phyloP scores from a whole-genome alignment of 2,888 invertebrate species.

The Amblyjoppa proteus region DNA sequence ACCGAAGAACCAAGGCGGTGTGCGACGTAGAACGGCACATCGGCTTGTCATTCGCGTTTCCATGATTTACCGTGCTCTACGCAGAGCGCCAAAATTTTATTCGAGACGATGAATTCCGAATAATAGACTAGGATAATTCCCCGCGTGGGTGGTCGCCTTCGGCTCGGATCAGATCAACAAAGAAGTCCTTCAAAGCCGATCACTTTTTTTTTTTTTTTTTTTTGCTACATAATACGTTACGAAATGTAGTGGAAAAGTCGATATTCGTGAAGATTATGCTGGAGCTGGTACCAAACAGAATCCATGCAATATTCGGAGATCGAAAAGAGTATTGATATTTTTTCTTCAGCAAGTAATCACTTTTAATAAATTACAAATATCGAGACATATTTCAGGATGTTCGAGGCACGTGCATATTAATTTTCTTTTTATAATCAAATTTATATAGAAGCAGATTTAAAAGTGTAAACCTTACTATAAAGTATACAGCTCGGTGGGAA shows the following conservation, averaged over 20 bases:
- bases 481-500: no score
- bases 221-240: neutral
- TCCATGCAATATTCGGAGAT: neutral
- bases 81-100: constrained; percentile 15
- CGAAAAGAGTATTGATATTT: neutral
- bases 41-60: constrained; percentile 7
- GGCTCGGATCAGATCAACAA: neutral
- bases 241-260: neutral
- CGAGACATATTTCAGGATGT: neutral
- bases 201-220: constrained; percentile 36
- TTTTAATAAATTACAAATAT: no score
- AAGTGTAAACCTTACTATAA: no score
- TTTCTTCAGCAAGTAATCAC: neutral
- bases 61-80: constrained; percentile 3
- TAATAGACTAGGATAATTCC: constrained; percentile 5
- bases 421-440: no score
- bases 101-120: constrained; percentile 20
- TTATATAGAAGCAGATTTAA: no score
- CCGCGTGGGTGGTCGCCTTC: neutral
- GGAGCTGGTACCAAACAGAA: neutral
- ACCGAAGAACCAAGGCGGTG: neutral
- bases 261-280: neutral
- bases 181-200: neutral
- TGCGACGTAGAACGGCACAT: constrained; percentile 1
- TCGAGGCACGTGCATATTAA: no score